Base-by-base conservation (phyloP, 2,888 invertebrate species). In the Balanococcus diminutus region DNA sequence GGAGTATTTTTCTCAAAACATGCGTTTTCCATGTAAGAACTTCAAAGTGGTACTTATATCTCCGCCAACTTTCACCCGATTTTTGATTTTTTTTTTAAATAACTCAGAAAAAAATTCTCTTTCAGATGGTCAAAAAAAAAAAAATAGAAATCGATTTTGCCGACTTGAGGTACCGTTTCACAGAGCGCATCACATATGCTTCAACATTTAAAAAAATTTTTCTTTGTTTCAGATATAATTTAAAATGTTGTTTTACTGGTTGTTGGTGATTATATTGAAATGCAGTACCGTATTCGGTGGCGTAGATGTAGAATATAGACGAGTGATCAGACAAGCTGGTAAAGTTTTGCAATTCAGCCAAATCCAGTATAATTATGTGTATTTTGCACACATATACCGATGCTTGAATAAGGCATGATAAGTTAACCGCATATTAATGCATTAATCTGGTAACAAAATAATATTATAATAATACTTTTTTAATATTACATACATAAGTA, bases 331-430 rank as follows among this genome's bases (percentile, higher is more conserved):
- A 61, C 61, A 61, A 83, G 61, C 19, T 83, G 83, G 83, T 83
- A 83, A 83, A 61, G 61, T 83, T 61, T 36, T 36, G 83, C 46
- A 61, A 83, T 83, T 32, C 83, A 83, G 61, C 51, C 83, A 83
- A 83, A 83, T 83, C 83, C 83, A 56, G 61, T 83, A 67, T 83
- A 83, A n/a, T n/a, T n/a, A n/a, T n/a, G n/a, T 83, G 83, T 83
- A 67, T 83, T 61, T 19, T 61, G 61, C 36, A 67, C 83, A 31
- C 32, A 67, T 67, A 83, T 83, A 83, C 83, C 22, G 67, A 83
- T 56, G 83, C 83, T 83, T 83, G 31, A 83, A 36, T 83, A 83
- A 51, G 61, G 83, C 83, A 83, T 83, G 83, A 51, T 83, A 32
- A 61, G 46, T 83, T 82, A 83, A 83, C 83, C n/a, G n/a, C n/a